Conservation (phyloP, 2,888 invertebrate genomes). For the Sarcophaga variegata region DNA sequence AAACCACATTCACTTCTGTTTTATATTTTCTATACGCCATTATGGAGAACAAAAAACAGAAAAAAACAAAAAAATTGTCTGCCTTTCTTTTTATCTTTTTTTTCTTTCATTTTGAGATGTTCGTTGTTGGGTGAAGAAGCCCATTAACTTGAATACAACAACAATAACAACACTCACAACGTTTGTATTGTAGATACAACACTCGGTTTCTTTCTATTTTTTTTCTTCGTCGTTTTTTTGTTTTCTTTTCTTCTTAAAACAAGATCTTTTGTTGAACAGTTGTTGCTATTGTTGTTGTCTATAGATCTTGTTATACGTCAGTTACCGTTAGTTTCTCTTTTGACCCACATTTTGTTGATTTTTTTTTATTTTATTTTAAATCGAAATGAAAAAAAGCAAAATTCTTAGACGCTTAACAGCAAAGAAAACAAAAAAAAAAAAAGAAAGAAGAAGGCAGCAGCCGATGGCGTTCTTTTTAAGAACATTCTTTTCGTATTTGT, state of each 20-base stretch:
- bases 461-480: background rate
- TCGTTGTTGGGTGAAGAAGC: constrained; percentile 27
- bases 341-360: constrained; percentile 78
- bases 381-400: constrained; percentile 59
- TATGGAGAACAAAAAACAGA: constrained; percentile 10
- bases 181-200: background rate
- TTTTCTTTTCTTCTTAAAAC: constrained; percentile 25
- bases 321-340: constrained; percentile 80
- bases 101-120: background rate
- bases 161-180: background rate
- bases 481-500: too few relatives aligned
- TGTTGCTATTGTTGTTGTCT: constrained; percentile 61
- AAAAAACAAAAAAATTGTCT: background rate
- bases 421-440: background rate
- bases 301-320: constrained; percentile 67
- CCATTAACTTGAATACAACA: constrained; percentile 28
- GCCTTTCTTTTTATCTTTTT: constrained; percentile 31
- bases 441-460: background rate
- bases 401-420: constrained; percentile 53
- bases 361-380: constrained; percentile 26
- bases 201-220: constrained; percentile 27
- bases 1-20: constrained; percentile 67
- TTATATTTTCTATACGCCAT: constrained; percentile 45
- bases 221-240: background rate
- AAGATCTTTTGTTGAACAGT: constrained; percentile 21